Evolutionary conservation across 2,888 invertebrate genomes (phyloP), one percentile per base, ranked within the genome.

Genomic region (Rhogogaster chlorosoma): DNA sequence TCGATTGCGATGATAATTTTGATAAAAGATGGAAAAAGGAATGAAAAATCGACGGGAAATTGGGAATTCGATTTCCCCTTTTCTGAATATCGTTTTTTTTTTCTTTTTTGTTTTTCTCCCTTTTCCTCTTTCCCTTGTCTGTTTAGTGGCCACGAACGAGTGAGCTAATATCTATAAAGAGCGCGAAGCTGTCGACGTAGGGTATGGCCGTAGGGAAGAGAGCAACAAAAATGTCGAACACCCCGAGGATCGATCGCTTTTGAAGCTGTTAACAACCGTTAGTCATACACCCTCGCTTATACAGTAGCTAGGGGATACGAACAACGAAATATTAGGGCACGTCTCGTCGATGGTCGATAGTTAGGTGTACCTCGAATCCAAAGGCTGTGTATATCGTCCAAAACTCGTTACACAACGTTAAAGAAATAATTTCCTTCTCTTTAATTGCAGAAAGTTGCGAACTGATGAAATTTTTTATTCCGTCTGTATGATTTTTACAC

Each of bases 281-380:
- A 53, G 77, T 77, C 77, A 77, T 53, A 77, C 77, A 77, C 29
- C 77, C 77, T 38, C 77, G 15, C 10, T 7, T 22, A 77, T 38
- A 70, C 22, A 73, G 67, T 67, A 67, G 57, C 57, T n/a, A n/a
- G 70, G 32, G 70, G 32, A 70, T 70, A 32, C 10, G 6, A 29
- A 70, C 32, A 32, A 70, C 70, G 38, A 42, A 38, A 73, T 42
- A 42, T 73, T 42, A 38, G 42, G 71, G 71, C 71, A 73, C 38
- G 71, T 73, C 71, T 22, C 38, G 71, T 42, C 42, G 71, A 73
- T 73, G 61, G 61, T 61, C 61, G 61, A 61, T 61, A 61, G 10
- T 61, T 61, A 26, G 61, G 61, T 26, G 26, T 61, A 61, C 61
- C 61, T 61, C 61, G 61, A 22, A 12, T 61, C 12, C 0, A 61